Percentiles rank a stretch among this genome's conserved stretches.
These are phyloP conservation scores for Philereme transversata DNA, from an alignment of 2,888 invertebrate species.

Conservation along the genomic window DNA sequence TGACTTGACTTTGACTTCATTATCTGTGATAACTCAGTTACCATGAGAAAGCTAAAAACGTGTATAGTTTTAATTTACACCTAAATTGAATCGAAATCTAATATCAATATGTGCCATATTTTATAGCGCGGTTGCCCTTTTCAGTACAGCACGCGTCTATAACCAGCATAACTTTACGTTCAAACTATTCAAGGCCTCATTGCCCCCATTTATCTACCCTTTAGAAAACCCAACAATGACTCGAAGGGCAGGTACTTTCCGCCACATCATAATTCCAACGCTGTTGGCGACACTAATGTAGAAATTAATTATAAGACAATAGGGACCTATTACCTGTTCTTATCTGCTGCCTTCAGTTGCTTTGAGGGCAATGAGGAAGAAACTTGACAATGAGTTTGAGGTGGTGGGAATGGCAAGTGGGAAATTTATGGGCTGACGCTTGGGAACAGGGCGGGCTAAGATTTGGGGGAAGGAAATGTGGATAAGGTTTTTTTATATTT, in stretches of 20 bases:
- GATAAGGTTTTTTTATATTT: slow-evolving; percentile 10
- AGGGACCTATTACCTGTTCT: slow-evolving; percentile 57
- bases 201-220: slow-evolving; percentile 15
- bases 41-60: no score
- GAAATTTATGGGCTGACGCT: slow-evolving; percentile 59
- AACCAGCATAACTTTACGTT: not conserved
- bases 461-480: slow-evolving; percentile 13
- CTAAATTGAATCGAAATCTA: no score
- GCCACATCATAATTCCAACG: slow-evolving; percentile 43
- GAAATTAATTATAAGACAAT: slow-evolving; percentile 77
- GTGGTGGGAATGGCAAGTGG: slow-evolving; percentile 50
- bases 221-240: slow-evolving; percentile 42
- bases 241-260: slow-evolving; percentile 41
- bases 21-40: no score
- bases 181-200: not conserved
- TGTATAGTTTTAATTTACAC: no score
- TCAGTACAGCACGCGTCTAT: no score
- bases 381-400: slow-evolving; percentile 51
- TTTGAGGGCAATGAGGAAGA: slow-evolving; percentile 40
- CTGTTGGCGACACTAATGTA: slow-evolving; percentile 68
- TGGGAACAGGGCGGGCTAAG: slow-evolving; percentile 45
- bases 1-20: no score
- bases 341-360: slow-evolving; percentile 60
- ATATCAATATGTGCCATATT: no score
- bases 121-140: no score